These are phyloP conservation scores for Motacilla tschutschensis DNA, from an alignment of 2,113 vertebrate genomes.

Conservation along the genomic window DNA sequence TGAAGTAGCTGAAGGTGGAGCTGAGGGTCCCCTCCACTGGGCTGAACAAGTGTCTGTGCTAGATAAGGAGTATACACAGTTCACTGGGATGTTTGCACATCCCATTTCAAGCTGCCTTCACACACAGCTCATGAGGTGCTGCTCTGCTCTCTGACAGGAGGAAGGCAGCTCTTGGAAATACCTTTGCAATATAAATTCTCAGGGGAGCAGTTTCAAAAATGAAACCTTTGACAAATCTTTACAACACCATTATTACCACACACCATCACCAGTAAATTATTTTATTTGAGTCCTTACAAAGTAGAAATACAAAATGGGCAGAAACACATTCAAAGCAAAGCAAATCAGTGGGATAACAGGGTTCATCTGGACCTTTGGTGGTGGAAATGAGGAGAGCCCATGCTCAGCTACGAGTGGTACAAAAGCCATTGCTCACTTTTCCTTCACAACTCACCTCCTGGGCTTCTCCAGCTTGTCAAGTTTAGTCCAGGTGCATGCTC, in stretches of 20 bases:
- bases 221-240: not conserved
- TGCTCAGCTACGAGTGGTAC: accelerated
- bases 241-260: accelerated
- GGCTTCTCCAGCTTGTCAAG: not conserved
- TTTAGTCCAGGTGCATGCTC: not conserved
- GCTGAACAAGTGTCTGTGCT: not conserved
- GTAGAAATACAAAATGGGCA: not conserved
- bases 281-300: not conserved
- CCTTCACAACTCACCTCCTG: not conserved
- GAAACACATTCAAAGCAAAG: not conserved
- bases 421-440: not conserved
- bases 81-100: not conserved
- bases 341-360: not conserved
- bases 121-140: not conserved
- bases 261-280: not conserved
- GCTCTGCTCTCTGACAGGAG: not conserved
- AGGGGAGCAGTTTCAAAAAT: not conserved
- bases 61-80: not conserved
- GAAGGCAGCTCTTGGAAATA: not conserved
- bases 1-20: not conserved
- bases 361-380: not conserved
- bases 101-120: not conserved
- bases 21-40: not conserved
- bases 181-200: not conserved
- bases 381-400: not conserved